Percentiles rank a stretch among this genome's conserved stretches.
Conservation (phyloP, 2,113 vertebrate species). For the Benitochromis conjunctus region DNA sequence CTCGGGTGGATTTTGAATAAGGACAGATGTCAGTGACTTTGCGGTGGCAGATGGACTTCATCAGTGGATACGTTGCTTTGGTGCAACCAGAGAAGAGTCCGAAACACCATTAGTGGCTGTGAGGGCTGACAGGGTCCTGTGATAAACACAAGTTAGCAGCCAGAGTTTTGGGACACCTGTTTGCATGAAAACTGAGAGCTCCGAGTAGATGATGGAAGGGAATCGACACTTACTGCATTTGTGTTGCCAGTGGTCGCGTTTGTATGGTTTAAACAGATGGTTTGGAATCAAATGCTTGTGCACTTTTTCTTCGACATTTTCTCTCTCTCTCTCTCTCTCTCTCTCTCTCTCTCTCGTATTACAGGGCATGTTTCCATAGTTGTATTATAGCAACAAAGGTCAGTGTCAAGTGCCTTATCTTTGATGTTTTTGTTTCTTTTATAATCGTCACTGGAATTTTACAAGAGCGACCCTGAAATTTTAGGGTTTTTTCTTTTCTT, state of each 20-base stretch:
- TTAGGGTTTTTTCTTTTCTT: background rate
- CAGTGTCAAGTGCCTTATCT: background rate
- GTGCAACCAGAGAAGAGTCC: constrained; percentile 57
- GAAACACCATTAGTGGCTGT: constrained; percentile 14
- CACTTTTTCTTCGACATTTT: background rate
- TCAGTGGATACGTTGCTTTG: constrained; percentile 1
- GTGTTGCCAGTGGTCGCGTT: background rate
- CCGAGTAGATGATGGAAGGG: constrained; percentile 40
- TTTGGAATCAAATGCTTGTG: background rate
- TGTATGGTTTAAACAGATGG: constrained; percentile 36
- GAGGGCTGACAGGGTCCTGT: background rate
- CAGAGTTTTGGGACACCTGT: constrained; percentile 64
- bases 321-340: background rate
- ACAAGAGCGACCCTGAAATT: background rate
- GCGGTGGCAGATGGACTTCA: constrained; percentile 1
- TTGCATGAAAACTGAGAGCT: constrained; percentile 59
- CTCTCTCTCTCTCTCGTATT: background rate
- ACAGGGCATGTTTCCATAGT: background rate
- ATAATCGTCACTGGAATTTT: background rate
- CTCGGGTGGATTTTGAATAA: background rate
- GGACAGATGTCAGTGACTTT: background rate
- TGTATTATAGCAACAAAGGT: background rate
- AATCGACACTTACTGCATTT: constrained; percentile 19
- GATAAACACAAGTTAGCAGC: constrained; percentile 19
- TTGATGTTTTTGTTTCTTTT: background rate